These are phyloP conservation scores for Drosophila teissieri DNA, from an alignment of 1,140 invertebrate species.

Conservation along the genomic window DNA sequence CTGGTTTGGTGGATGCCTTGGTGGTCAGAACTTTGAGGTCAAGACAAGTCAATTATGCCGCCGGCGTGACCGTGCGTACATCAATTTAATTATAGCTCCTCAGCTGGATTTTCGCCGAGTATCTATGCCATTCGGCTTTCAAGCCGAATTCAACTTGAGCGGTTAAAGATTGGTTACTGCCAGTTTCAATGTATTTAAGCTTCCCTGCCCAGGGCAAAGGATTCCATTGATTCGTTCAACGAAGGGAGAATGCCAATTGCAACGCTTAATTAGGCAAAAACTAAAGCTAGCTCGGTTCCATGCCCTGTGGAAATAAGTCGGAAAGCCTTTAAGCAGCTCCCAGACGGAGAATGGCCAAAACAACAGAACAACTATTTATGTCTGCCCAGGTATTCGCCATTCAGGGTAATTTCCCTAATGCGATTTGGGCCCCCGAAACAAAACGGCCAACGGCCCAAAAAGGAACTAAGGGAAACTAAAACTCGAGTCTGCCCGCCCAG, in stretches of 20 bases:
- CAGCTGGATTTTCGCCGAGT: conserved; percentile 22
- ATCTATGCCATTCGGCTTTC: neutral
- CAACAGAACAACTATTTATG: conserved; percentile 55
- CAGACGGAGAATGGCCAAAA: conserved; percentile 60
- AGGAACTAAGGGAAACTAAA: conserved; percentile 10
- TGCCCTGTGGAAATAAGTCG: conserved; percentile 53
- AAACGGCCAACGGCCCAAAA: conserved; percentile 20
- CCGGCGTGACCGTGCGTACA: conserved; percentile 43
- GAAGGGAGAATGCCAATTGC: conserved; percentile 28
- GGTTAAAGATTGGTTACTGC: neutral
- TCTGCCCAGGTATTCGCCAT: conserved; percentile 66
- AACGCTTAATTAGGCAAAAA: conserved; percentile 34
- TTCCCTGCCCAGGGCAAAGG: neutral
- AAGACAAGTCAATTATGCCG: conserved; percentile 50
- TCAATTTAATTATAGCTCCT: conserved; percentile 65
- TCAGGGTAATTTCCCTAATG: conserved; percentile 79
- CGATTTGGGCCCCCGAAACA: conserved; percentile 55
- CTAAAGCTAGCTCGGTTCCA: conserved; percentile 32
- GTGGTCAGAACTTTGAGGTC: conserved; percentile 41
- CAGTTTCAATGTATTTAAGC: neutral
- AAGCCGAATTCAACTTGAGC: neutral
- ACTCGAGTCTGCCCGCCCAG: conserved; percentile 48
- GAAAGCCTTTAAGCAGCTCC: conserved; percentile 74
- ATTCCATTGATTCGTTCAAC: conserved; percentile 5
- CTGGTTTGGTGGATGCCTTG: conserved; percentile 5